A percentile compares a stretch with the other conserved stretches of the same genome.
Conservation (phyloP, 2,797 vertebrate species). For the Sphaeramia orbicularis region DNA sequence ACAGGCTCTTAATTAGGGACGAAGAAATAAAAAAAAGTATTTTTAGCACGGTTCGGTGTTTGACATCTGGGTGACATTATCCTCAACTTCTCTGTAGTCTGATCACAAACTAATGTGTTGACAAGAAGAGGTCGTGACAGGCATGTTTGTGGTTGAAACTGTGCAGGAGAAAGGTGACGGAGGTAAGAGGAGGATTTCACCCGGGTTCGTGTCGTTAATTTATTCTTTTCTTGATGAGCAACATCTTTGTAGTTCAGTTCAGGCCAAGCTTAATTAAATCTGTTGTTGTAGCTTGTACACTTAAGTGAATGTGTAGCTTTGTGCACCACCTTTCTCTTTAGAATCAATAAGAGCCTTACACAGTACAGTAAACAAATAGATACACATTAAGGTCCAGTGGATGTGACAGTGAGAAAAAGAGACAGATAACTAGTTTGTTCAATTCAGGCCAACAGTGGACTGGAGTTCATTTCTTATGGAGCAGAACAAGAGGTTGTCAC, state of each 20-base stretch:
- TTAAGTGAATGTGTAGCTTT: background rate
- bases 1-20: constrained; percentile 48
- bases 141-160: constrained; percentile 39
- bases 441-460: constrained; percentile 3
- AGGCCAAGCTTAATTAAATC: constrained; percentile 22
- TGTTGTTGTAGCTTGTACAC: constrained; percentile 26
- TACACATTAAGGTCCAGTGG: constrained; percentile 8
- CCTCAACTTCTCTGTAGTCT: constrained; percentile 4
- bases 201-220: constrained; percentile 29
- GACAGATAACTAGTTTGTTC: background rate
- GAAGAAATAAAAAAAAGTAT: constrained; percentile 26
- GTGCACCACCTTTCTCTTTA: constrained; percentile 1
- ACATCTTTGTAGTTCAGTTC: constrained; percentile 17
- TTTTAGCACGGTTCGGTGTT: constrained; percentile 16
- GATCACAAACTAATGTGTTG: constrained; percentile 14
- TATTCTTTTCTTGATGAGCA: constrained; percentile 38
- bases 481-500: background rate
- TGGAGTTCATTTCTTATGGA: background rate
- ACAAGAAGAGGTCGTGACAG: background rate
- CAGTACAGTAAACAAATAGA: constrained; percentile 19
- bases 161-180: background rate
- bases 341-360: background rate
- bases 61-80: constrained; percentile 42
- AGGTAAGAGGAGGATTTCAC: constrained; percentile 18
- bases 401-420: constrained; percentile 1